Conservation (phyloP, 2,888 invertebrate species). For the Euzophera pinguis region DNA sequence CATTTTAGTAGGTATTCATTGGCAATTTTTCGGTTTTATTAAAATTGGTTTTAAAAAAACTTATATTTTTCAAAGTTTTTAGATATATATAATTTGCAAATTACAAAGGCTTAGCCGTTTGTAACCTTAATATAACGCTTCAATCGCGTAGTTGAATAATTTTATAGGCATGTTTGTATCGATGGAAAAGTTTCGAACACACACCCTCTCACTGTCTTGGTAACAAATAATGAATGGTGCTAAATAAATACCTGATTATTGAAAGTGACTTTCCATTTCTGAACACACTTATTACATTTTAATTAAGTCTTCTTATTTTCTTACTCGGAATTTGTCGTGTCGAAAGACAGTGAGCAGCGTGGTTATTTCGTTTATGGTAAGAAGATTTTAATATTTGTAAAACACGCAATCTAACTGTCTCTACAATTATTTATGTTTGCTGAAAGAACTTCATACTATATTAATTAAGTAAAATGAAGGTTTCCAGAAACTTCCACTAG, state of each 20-base stretch:
- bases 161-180: slow-evolving; percentile 41
- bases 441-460: neutral
- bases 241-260: slow-evolving; percentile 36
- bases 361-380: slow-evolving; percentile 49
- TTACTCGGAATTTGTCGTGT: slow-evolving; percentile 23
- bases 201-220: slow-evolving; percentile 58
- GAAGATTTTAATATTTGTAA: slow-evolving; percentile 50
- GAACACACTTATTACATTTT: slow-evolving; percentile 27
- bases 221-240: slow-evolving; percentile 52
- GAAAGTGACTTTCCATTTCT: slow-evolving; percentile 22
- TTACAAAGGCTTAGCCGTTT: slow-evolving; percentile 58
- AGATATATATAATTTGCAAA: slow-evolving; percentile 24
- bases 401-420: slow-evolving; percentile 44
- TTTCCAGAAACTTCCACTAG: too few species aligned
- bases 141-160: slow-evolving; percentile 57
- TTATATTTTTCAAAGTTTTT: slow-evolving; percentile 24
- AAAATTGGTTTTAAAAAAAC: slow-evolving; percentile 36
- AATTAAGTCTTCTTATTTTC: slow-evolving; percentile 28
- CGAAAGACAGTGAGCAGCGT: slow-evolving; percentile 62
- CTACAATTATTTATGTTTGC: slow-evolving; percentile 14
- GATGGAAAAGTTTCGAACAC: slow-evolving; percentile 71
- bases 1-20: slow-evolving; percentile 59
- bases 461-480: too few species aligned
- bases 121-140: slow-evolving; percentile 56
- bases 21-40: slow-evolving; percentile 57